Base-by-base conservation (phyloP, 2,113 vertebrate species). In the Actenoides lindsayi region DNA sequence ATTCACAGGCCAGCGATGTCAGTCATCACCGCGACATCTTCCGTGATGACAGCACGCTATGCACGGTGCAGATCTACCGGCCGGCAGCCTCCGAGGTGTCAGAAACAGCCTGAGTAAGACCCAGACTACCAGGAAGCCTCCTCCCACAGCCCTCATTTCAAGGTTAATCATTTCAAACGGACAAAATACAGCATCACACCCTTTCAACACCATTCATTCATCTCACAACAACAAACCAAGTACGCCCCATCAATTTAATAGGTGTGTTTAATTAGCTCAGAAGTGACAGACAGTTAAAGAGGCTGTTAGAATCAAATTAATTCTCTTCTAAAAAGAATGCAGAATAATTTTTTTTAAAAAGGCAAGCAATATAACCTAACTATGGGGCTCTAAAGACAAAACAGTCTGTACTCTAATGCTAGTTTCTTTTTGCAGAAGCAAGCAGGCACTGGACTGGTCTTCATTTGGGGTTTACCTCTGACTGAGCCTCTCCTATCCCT, bases 81-180 rank as follows among this genome's bases (percentile, higher is more conserved):
- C 51, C 69, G 42, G n/a, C 19, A 83, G 93, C 60, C 59, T n/a
- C 19, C 44, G 42, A 84, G 69, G 68, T 10, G 28, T 56, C 91
- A 82, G 51, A 91, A 84, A 8, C 35, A 51, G 65, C 33, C 3
- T 56, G 70, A 96, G 75, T 71, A 73, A 94, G 70, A 76, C 6
- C 21, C 24, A 67, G 57, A 73, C 78, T 92, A 76, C 88, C 88
- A 94, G 94, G 90, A 94, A 95, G 94, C 82, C 85, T 73, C 90
- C 82, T 95, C 90, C 79, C 90, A 83, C 75, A 39, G 54, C 59
- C 63, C 59, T 93, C 88, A 65, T 80, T 76, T 93, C 75, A 42
- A 93, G 79, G 87, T 46, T 15, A 79, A 87, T 64, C 46, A 74
- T n/a, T 51, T 94, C 78, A 73, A 56, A 82, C 53, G 74, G 1